phyloP scores from a whole-genome alignment of 2,888 invertebrate species.

The Diarsia rubi region DNA sequence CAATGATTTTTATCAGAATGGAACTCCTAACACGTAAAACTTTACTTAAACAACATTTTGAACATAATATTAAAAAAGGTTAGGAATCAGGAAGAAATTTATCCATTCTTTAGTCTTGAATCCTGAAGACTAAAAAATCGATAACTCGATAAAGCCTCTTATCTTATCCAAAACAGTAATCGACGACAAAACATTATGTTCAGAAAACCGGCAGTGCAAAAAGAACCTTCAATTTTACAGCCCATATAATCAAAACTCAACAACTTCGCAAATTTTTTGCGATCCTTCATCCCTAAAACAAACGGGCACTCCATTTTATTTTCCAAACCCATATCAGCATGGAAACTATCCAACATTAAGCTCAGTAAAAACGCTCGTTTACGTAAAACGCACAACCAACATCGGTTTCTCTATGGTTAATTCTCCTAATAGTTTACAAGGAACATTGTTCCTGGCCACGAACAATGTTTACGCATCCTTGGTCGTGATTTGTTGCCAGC shows the following conservation, averaged over 20 bases:
- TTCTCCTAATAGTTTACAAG: constrained; percentile 67
- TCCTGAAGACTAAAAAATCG: not conserved
- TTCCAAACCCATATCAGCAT: constrained; percentile 51
- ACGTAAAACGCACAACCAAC: constrained; percentile 46
- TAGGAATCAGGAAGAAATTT: not conserved
- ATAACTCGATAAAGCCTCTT: not conserved
- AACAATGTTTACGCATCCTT: constrained; percentile 78
- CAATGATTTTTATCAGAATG: not conserved
- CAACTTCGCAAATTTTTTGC: constrained; percentile 15
- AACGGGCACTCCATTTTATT: constrained; percentile 46
- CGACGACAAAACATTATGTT: constrained; percentile 3
- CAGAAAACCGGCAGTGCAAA: not conserved
- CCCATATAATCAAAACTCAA: constrained; percentile 47
- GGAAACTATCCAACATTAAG: constrained; percentile 51
- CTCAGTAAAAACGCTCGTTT: constrained; percentile 40
- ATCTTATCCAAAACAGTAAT: not conserved
- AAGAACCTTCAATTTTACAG: constrained; percentile 13
- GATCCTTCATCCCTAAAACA: constrained; percentile 24
- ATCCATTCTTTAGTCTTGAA: not conserved
- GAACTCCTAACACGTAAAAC: not conserved
- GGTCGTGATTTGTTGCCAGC: constrained; percentile 77
- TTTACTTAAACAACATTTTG: not conserved
- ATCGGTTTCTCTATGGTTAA: constrained; percentile 58
- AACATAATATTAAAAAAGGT: not conserved
- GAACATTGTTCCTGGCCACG: constrained; percentile 68